These are phyloP conservation scores for Thymelicus sylvestris DNA, from an alignment of 2,888 invertebrate species.

Conservation along the genomic window DNA sequence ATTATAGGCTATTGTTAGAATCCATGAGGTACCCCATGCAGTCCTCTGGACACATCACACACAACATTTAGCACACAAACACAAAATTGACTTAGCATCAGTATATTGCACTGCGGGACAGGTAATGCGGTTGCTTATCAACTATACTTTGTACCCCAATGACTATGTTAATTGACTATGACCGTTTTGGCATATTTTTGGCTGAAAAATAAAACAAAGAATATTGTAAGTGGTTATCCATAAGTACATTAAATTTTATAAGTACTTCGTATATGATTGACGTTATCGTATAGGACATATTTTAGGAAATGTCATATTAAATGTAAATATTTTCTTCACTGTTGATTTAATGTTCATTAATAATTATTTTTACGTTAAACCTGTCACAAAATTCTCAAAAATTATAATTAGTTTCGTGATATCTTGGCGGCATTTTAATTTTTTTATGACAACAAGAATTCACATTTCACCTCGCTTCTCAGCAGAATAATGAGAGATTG, in stretches of 20 bases:
- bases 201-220: slow-evolving; percentile 52
- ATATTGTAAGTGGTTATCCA: not conserved
- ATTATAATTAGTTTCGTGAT: too few relatives aligned
- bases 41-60: slow-evolving; percentile 63
- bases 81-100: slow-evolving; percentile 49
- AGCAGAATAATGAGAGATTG: not conserved
- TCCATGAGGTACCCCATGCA: slow-evolving; percentile 60
- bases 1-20: slow-evolving; percentile 52
- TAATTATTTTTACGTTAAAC: too few relatives aligned
- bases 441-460: too few relatives aligned
- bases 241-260: slow-evolving; percentile 20
- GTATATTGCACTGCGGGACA: slow-evolving; percentile 40
- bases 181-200: slow-evolving; percentile 61
- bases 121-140: slow-evolving; percentile 40
- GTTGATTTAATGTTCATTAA: too few relatives aligned
- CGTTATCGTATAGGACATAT: slow-evolving; percentile 42
- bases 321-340: too few relatives aligned
- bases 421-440: too few relatives aligned
- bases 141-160: slow-evolving; percentile 46
- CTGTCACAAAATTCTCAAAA: too few relatives aligned
- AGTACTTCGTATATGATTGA: slow-evolving; percentile 42
- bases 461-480: not conserved
- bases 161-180: slow-evolving; percentile 49
- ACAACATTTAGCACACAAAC: slow-evolving; percentile 48
- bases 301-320: too few relatives aligned